Base-by-base conservation (phyloP, 1,140 invertebrate genomes). In the Rhynchophorus ferrugineus region DNA sequence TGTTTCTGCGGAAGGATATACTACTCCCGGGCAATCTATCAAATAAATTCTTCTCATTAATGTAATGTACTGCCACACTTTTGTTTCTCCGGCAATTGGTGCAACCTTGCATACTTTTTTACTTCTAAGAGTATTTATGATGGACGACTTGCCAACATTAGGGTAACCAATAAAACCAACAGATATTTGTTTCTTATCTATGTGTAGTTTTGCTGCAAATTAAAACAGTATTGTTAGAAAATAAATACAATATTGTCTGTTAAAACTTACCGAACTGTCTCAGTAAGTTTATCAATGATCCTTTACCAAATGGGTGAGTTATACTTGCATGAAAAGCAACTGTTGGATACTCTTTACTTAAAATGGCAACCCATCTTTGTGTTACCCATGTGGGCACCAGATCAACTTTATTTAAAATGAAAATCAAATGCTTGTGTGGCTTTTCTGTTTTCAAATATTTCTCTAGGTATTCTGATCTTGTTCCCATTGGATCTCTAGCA, bases 61-160 rank as follows among this genome's bases (percentile, higher is more conserved):
- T 0, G 95, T 97, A 41, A 99, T 95, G 67, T 99, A 99, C 68
- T 99, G 97, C 97, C 97, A 99, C 1, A 95, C 91, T 79, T 99
- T 99, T 0, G 97, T 99, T 76, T 99, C 96, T 5, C 97, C 97
- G 56, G 97, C 95, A 65, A 99, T 92, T 5, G 97, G 97, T 8
- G 97, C 96, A 2, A 98, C 94, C 71, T 98, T 99, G 69, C 96
- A 98, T 1, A 96, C 92, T 72, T 95, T 95, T 66, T 96, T 95
- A 1, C 88, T 85, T 53, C 89, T 78, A 20, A 99, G 69, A 0
- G 96, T 93, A 70, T 99, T 99, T 46, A 99, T 98, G 16, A 99
- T 84, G 6, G 95, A 98, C 56, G 93, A 97, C 74, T 99, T 99
- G 0, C 97, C 97, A 8, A 94, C 92, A 79, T 99, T 99, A 3